These are phyloP conservation scores for Drosophila paranaensis DNA, from an alignment of 2,888 invertebrate genomes.

Conservation along the genomic window DNA sequence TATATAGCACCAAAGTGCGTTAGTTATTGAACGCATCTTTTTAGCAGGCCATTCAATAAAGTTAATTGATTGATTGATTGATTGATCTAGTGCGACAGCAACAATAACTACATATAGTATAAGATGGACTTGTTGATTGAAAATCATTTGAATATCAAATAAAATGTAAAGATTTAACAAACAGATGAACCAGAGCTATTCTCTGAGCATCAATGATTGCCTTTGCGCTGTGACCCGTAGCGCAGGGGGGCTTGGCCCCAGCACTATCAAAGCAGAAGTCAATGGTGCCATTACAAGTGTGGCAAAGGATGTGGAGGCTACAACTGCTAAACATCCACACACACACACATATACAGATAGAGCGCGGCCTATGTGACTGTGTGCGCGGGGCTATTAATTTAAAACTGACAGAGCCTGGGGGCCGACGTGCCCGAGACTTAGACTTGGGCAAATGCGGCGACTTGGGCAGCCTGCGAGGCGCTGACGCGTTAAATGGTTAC, in stretches of 20 bases:
- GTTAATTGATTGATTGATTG: conserved; percentile 21
- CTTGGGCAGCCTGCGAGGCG: conserved; percentile 72
- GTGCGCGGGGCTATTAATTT: conserved; percentile 72
- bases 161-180: conserved; percentile 68
- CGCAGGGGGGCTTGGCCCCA: conserved; percentile 21
- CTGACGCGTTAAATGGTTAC: conserved; percentile 77
- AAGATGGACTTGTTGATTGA: conserved; percentile 77
- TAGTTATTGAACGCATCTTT: conserved; percentile 24
- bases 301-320: conserved; percentile 27
- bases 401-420: conserved; percentile 72
- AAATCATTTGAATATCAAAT: conserved; percentile 76
- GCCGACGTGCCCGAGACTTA: conserved; percentile 59
- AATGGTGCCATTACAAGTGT: conserved; percentile 73
- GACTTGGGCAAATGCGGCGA: conserved; percentile 34
- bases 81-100: conserved; percentile 35
- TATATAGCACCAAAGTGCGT: conserved; percentile 38
- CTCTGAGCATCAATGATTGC: conserved; percentile 7
- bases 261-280: conserved; percentile 64
- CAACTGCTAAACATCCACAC: conserved; percentile 24
- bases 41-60: conserved; percentile 32
- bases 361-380: conserved; percentile 37
- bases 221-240: conserved; percentile 20
- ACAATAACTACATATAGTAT: conserved; percentile 67
- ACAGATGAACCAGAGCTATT: background rate
- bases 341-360: conserved; percentile 20